Conservation (phyloP, 2,113 vertebrate genomes). For the Stictonetta naevosa region DNA sequence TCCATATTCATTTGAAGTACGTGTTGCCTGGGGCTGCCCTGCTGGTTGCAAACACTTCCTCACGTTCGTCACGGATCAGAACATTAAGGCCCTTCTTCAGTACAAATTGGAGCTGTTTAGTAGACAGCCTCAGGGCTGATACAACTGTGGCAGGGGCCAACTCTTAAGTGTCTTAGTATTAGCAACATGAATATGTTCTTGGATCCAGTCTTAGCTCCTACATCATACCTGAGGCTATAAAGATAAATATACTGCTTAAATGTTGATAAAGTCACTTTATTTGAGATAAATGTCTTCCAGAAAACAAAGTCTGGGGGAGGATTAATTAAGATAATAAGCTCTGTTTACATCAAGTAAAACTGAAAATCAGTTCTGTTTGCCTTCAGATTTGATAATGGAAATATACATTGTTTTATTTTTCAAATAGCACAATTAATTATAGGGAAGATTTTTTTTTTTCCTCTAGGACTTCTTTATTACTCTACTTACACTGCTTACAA, state of each 20-base stretch:
- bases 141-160: neutral
- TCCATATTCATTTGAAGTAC: neutral
- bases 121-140: neutral
- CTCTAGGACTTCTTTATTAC: neutral
- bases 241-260: neutral
- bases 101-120: neutral
- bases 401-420: slow-evolving; percentile 13
- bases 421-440: slow-evolving; percentile 39
- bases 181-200: neutral
- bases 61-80: fast-evolving
- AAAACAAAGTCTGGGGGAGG: slow-evolving; percentile 14
- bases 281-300: neutral
- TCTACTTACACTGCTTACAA: neutral
- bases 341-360: slow-evolving; percentile 24
- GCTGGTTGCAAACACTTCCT: neutral
- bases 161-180: neutral
- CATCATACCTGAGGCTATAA: neutral
- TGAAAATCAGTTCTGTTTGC: neutral
- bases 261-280: neutral
- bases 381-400: neutral
- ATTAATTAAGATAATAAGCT: slow-evolving; percentile 9
- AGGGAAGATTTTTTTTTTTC: slow-evolving; percentile 14
- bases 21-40: neutral
- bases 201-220: neutral
- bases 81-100: neutral